Evolutionary conservation across 2,113 vertebrate genomes (phyloP), one percentile per base, ranked within the genome.

Genomic region (Stercorarius parasiticus): DNA sequence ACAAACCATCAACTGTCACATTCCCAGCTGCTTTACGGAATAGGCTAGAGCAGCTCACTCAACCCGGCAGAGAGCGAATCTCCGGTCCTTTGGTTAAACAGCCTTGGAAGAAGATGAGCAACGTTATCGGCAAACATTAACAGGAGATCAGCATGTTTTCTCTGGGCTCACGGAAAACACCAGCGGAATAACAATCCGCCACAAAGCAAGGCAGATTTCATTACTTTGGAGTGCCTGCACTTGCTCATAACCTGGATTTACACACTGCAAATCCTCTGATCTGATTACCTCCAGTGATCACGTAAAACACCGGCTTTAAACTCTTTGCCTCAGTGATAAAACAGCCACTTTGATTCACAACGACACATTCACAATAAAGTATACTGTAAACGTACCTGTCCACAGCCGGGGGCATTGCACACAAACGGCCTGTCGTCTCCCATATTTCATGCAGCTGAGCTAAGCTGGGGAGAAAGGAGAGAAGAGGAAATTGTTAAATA

Each of bases 391-490:
- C 98, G 98, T 98, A 99, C 99, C 99, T 99, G 99, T 98, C 99
- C 99, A 88, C 99, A 99, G 98, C 99, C 99, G 4, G 98, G 98
- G 97, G 99, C 99, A 71, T 89, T 98, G 98, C 99, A 99, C 98
- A 99, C 99, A 98, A 99, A 99, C 96, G 99, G 99, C 97, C 99
- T 98, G 98, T 99, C 99, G 97, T 99, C 99, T 97, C 99, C 99
- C 99, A 99, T 99, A 95, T 95, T 97, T 89, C 97, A 93, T 83
- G 86, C 65, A 95, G 97, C 93, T 92, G 86, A 95, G 95, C 78
- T n/a, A 67, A 92, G 96, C 97, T 98, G 97, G 45, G 91, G 77
- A 92, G 95, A 90, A 82, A 94, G 49, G 17, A 74, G 55, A 67
- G 47, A 10, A 81, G 90, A 92, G 85, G 19, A 64, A 97, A 97